phyloP scores from a whole-genome alignment of 1,140 invertebrate species.

The Helicorthomorpha holstii region DNA sequence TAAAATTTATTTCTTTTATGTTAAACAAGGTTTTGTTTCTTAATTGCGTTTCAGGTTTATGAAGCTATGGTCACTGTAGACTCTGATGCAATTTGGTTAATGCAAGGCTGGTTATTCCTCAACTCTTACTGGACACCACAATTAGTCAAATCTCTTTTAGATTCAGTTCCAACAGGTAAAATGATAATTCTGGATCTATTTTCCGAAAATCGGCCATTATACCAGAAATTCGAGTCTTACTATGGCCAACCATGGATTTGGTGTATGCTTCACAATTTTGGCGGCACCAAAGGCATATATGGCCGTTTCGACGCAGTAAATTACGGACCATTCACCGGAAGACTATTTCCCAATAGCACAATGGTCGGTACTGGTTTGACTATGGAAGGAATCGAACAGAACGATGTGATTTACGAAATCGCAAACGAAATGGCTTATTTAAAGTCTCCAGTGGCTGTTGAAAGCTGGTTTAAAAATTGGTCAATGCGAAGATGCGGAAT shows the following conservation, averaged over 20 bases:
- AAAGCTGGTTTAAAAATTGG: constrained; percentile 37
- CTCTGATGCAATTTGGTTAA: constrained; percentile 35
- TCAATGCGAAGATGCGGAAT: constrained; percentile 40
- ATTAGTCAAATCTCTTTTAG: constrained; percentile 12
- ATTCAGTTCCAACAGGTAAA: constrained; percentile 13
- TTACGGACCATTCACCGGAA: constrained; percentile 43
- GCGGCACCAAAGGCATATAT: constrained; percentile 74
- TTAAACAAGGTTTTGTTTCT: no score
- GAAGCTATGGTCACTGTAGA: constrained; percentile 49
- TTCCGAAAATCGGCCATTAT: constrained; percentile 22
- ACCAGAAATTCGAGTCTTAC: constrained; percentile 52
- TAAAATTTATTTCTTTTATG: no score
- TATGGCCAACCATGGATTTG: constrained; percentile 88
- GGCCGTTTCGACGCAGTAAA: constrained; percentile 58
- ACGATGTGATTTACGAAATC: constrained; percentile 79
- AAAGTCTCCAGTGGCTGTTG: constrained; percentile 37
- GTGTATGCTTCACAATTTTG: constrained; percentile 93
- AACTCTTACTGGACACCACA: constrained; percentile 14
- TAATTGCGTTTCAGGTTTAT: no score
- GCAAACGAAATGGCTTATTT: constrained; percentile 58
- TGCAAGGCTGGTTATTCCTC: constrained; percentile 16
- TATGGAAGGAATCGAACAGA: constrained; percentile 84
- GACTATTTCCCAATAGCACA: constrained; percentile 43
- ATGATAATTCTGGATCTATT: constrained; percentile 7
- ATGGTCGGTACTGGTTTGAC: constrained; percentile 72